Evolutionary conservation across 1,140 invertebrate genomes (phyloP), one percentile per base, ranked within the genome.

Genomic region (Drosophila ambigua): DNA sequence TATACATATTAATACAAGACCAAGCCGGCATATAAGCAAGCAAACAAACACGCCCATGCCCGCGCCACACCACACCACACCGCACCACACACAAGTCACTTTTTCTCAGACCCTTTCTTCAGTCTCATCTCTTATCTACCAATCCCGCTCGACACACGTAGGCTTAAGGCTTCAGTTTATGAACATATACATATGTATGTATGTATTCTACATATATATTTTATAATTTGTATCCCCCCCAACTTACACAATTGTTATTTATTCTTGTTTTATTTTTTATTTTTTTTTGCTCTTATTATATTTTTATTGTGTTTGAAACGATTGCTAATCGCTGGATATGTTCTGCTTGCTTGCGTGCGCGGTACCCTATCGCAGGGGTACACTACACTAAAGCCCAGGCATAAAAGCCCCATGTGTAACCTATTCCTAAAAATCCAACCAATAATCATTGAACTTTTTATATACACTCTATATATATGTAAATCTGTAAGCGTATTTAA

Each of bases 231-330:
- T 11, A 39, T 39, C 57, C 16, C 48, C 43, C 44, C 66, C 62
- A 66, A 71, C 78, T 83, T 77, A 85, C 68, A 84, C 65, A 80
- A 71, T 84, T 84, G 73, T 87, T 87, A 84, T 84, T 84, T 84
- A 85, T 87, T 87, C 73, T 65, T 76, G 72, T 76, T 82, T 75
- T 41, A 54, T 73, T 61, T 48, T 57, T 71, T 1, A n/a, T n/a
- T 20, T 20, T 63, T 39, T 62, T 72, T 81, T 67, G 61, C 58
- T 74, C 62, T 65, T 55, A 57, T 68, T 45, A 55, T 52, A 43
- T 48, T 59, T 79, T 75, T 53, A 52, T 50, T 51, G 46, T 72
- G 48, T 65, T 72, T 72, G 49, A 48, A 43, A 26, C 11, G 61
- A 55, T 35, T 68, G 50, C 60, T 63, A 46, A 64, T 28, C 58